Base-by-base conservation (phyloP, 2,888 invertebrate genomes). In the Noctua pronuba region DNA sequence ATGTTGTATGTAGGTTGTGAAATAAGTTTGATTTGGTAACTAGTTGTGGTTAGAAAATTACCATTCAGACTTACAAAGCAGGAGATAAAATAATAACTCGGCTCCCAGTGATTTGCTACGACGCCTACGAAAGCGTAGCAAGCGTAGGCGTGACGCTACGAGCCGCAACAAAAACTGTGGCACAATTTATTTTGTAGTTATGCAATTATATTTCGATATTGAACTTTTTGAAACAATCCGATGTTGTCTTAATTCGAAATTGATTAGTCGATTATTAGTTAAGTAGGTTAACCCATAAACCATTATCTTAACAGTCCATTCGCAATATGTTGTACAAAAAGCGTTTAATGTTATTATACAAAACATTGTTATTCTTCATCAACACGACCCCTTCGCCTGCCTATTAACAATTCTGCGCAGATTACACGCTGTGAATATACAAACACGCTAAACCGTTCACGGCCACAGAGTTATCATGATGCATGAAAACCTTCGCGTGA, bases 391-490 rank as follows among this genome's bases (percentile, higher is more conserved):
- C n/a, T 24, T 60, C 10, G 38, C n/a, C 60, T 46, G 60, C 55
- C 66, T 71, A 71, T 71, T 79, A 79, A 70, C 38, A 79, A 67
- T 67, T 66, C 66, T 11, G 31, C 31, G 24, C 35, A 49, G 71
- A 55, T 60, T 31, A 79, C 80, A 52, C 44, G 79, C 16, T 13
- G 38, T 60, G 66, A 84, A 84, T 80, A 65, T 64, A 46, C 35
- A 79, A 44, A 28, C 35, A 46, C 13, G 58, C 38, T n/a, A 67
- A 58, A 67, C 44, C 28, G 21, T 72, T 81, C 55, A 31, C 55
- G 64, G 73, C 38, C 80, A 68, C 80, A 84, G 73, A 55, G 73
- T 80, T 46, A 73, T 73, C 68, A 80, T 18, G 73, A 73, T 44
- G 73, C 73, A 52, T 60, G 80, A 18, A 52, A 46, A 65, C n/a